phyloP scores from a whole-genome alignment of 2,888 invertebrate species.

The Nesidiocoris tenuis region DNA sequence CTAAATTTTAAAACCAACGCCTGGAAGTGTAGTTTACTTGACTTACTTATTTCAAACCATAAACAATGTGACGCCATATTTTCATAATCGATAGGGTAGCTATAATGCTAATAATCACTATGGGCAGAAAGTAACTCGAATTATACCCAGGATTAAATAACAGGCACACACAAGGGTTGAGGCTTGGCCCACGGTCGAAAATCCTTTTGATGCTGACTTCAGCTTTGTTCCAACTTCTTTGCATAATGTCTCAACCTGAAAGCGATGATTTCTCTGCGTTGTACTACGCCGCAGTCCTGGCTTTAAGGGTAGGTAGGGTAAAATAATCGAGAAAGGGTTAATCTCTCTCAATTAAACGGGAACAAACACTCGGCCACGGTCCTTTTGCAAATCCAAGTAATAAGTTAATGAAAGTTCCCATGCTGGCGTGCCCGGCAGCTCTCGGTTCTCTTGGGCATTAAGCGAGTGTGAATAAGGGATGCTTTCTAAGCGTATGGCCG shows the following conservation, averaged over 20 bases:
- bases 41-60: too few relatives aligned
- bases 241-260: neutral
- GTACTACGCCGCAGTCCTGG: neutral
- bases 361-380: conserved; percentile 12
- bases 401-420: conserved; percentile 33
- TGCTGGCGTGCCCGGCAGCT: neutral
- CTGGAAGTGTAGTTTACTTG: too few relatives aligned
- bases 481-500: conserved; percentile 23
- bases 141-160: too few relatives aligned
- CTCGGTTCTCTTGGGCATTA: neutral
- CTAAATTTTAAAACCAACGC: too few relatives aligned
- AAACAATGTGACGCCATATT: too few relatives aligned
- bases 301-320: neutral
- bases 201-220: neutral
- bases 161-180: too few relatives aligned
- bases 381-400: conserved; percentile 32
- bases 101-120: too few relatives aligned
- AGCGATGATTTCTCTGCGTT: neutral
- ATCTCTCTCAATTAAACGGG: conserved; percentile 9
- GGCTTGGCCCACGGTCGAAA: neutral
- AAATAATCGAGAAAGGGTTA: neutral
- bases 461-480: conserved; percentile 29
- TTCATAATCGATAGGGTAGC: too few relatives aligned
- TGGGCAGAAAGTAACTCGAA: too few relatives aligned
- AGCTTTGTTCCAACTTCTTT: neutral